A percentile compares a stretch with the other conserved stretches of the same genome.
phyloP scores from a whole-genome alignment of 2,888 invertebrate species.

The Drosophila acutilabella region DNA sequence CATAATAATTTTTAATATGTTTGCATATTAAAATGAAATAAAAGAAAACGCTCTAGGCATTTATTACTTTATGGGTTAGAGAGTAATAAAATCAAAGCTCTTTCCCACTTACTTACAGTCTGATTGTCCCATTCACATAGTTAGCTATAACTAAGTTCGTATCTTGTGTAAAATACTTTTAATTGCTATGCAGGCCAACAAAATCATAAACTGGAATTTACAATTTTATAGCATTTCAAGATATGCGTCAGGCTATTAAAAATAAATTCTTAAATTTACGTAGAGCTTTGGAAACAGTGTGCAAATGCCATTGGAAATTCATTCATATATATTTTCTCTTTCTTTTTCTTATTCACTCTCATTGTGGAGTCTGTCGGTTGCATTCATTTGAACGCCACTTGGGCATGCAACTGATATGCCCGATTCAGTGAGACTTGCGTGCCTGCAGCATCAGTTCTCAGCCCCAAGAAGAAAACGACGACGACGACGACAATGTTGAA shows the following conservation, averaged over 20 bases:
- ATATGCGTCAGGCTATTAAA: constrained; percentile 17
- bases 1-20: not conserved
- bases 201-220: constrained; percentile 47
- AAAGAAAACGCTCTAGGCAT: not conserved
- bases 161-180: constrained; percentile 15
- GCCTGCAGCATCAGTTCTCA: constrained; percentile 11
- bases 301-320: constrained; percentile 56
- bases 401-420: constrained; percentile 71
- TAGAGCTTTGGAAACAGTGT: constrained; percentile 30
- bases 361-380: constrained; percentile 55
- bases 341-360: constrained; percentile 25
- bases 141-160: constrained; percentile 5
- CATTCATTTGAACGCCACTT: constrained; percentile 73
- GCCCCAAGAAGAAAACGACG: constrained; percentile 25
- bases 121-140: not conserved
- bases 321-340: constrained; percentile 47
- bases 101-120: not conserved
- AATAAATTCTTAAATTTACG: constrained; percentile 4
- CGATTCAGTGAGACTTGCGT: not conserved
- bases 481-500: constrained; percentile 24
- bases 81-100: constrained; percentile 13
- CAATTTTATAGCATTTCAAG: constrained; percentile 26
- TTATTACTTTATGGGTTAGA: constrained; percentile 2
- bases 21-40: constrained; percentile 3
- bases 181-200: constrained; percentile 21